Base-by-base conservation (phyloP, 2,797 vertebrate genomes). In the Petrocephalus sullivani region DNA sequence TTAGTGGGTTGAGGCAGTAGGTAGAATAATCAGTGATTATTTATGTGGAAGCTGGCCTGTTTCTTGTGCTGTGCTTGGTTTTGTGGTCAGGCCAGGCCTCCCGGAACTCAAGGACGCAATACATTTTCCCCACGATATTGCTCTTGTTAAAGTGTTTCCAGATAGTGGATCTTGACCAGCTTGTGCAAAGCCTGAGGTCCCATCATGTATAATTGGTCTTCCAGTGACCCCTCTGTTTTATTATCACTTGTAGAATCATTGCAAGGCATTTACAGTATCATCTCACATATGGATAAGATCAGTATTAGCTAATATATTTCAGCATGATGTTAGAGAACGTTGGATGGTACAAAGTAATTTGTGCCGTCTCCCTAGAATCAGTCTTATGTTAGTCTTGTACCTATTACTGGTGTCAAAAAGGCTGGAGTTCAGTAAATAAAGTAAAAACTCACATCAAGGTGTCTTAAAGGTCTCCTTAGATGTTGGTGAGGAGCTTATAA, bases 61-160 rank as follows among this genome's bases (percentile, higher is more conserved):
- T 28, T 85, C 56, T 87, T 92, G 91, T 91, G 93, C 92, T 92
- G 91, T 92, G 89, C 92, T 86, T 93, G 93, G 91, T 89, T 90
- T 83, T 92, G 93, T 92, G 93, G 94, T 94, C 87, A 91, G 91
- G 92, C 90, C 67, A 89, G 90, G 92, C 94, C 90, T 89, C 85
- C 87, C 91, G 91, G 90, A 94, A 94, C 93, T 92, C 89, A 91
- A 90, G 91, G 93, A 93, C 92, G 87, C 89, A 92, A 90, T 64
- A 9, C 91, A 87, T 92, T 93, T 82, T 85, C 9, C 92, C 93
- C 4, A 53, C 92, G 89, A 93, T 93, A 91, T 91, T 91, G 89
- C 89, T 93, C 90, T 91, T 91, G 90, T 92, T 92, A 94, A 94
- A 95, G 89, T 93, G 91, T 92, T 95, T 95, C 94, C 95, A 95